phyloP scores from a whole-genome alignment of 2,113 vertebrate genomes.

The Ranitomeya imitator region DNA sequence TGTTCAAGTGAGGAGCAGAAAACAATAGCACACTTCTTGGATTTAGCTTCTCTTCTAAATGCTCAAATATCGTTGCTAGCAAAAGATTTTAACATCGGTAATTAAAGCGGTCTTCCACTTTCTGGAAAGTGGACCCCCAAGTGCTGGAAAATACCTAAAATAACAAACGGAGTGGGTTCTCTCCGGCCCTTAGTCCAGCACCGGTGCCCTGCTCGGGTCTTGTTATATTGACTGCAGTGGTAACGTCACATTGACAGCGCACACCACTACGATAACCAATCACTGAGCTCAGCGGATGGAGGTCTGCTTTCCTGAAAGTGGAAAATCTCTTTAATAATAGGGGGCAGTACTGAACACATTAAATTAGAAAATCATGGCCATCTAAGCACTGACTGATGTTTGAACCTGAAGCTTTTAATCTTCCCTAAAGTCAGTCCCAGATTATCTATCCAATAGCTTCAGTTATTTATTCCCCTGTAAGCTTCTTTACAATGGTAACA shows the following conservation, averaged over 20 bases:
- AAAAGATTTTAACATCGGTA: background rate
- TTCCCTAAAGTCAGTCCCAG: conserved; percentile 59
- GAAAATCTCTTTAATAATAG: background rate
- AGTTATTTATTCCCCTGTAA: conserved; percentile 64
- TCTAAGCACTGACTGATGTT: conserved; percentile 37
- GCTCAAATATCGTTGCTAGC: background rate
- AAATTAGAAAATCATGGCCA: background rate
- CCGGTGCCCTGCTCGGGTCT: too few relatives aligned
- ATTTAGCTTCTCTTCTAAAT: background rate
- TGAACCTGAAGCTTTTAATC: conserved; percentile 62
- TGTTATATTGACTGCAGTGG: too few relatives aligned
- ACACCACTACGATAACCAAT: too few relatives aligned
- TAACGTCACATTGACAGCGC: too few relatives aligned
- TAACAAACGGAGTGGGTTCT: too few relatives aligned
- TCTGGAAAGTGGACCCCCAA: too few relatives aligned
- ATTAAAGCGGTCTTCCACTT: too few relatives aligned
- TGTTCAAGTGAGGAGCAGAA: background rate
- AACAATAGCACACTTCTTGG: background rate
- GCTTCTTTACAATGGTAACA: conserved; percentile 67
- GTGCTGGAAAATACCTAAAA: too few relatives aligned
- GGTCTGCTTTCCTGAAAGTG: too few relatives aligned
- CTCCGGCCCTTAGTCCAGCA: too few relatives aligned
- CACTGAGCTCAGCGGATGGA: too few relatives aligned
- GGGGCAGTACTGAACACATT: conserved; percentile 22
- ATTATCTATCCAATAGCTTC: conserved; percentile 59